Percentiles rank a stretch among this genome's conserved stretches.
phyloP scores from a whole-genome alignment of 2,888 invertebrate genomes.

The Pheosia tremula region DNA sequence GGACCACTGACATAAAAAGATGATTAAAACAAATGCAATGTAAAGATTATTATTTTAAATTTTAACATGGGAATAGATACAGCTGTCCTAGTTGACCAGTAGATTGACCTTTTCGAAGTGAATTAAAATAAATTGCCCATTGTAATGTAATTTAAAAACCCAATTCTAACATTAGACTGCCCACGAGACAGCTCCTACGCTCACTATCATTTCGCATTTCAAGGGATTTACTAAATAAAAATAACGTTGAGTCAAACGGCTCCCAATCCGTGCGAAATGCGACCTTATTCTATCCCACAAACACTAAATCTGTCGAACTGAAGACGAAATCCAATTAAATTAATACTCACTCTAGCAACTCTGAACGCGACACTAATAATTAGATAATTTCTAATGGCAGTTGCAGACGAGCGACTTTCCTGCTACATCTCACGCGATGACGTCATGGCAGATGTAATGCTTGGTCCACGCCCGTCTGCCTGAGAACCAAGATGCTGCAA shows the following conservation, averaged over 20 bases:
- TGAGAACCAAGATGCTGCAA: too few species aligned
- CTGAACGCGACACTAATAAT: conserved; percentile 13
- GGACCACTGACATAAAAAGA: too few species aligned
- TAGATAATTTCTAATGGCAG: conserved; percentile 13
- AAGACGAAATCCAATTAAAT: conserved; percentile 19
- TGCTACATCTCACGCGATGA: background rate
- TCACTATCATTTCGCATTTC: background rate
- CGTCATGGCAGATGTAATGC: too few species aligned
- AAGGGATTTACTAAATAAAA: background rate
- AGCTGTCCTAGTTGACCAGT: too few species aligned
- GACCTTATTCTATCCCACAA: background rate
- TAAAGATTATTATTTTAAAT: too few species aligned
- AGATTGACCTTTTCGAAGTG: too few species aligned
- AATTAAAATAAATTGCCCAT: too few species aligned
- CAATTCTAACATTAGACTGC: too few species aligned
- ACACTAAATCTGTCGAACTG: conserved; percentile 1
- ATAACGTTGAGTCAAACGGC: background rate
- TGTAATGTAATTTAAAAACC: too few species aligned
- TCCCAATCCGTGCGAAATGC: background rate
- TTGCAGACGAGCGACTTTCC: background rate
- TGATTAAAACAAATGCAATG: too few species aligned
- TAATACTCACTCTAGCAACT: conserved; percentile 10
- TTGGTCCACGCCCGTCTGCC: too few species aligned
- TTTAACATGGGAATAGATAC: too few species aligned
- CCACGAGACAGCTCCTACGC: background rate